Conservation (phyloP, 2,797 vertebrate genomes). For the Pseudochromis fuscus region DNA sequence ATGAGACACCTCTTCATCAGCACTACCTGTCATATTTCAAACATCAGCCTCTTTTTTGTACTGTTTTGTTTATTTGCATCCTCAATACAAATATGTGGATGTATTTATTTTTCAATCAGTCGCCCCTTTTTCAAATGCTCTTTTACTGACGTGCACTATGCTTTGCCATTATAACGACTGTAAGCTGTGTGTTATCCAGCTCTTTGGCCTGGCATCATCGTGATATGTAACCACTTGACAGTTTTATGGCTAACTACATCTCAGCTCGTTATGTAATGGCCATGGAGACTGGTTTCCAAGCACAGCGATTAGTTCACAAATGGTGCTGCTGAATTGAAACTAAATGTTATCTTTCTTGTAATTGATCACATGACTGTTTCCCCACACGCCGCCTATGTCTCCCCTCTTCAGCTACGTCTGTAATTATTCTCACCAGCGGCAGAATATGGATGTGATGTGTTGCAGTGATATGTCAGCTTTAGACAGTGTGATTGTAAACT, state of each 20-base stretch:
- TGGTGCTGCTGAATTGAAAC: slow-evolving; percentile 70
- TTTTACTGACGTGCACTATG: slow-evolving; percentile 31
- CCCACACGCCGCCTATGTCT: slow-evolving; percentile 37
- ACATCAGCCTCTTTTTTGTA: background rate
- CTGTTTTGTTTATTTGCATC: background rate
- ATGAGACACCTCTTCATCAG: background rate
- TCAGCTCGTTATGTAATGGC: slow-evolving; percentile 73
- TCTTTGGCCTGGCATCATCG: slow-evolving; percentile 56
- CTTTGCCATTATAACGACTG: slow-evolving; percentile 48
- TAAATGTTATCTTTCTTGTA: slow-evolving; percentile 74
- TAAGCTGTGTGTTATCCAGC: slow-evolving; percentile 51
- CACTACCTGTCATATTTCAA: background rate
- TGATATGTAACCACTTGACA: slow-evolving; percentile 74
- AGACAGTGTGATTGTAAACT: slow-evolving; percentile 66
- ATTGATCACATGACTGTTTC: slow-evolving; percentile 62
- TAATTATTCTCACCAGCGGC: slow-evolving; percentile 69
- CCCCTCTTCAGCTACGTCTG: slow-evolving; percentile 36
- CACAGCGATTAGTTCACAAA: slow-evolving; percentile 74
- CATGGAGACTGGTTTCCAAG: slow-evolving; percentile 77
- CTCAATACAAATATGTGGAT: background rate
- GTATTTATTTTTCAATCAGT: background rate
- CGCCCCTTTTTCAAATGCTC: background rate
- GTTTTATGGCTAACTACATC: slow-evolving; percentile 76
- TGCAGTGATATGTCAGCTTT: slow-evolving; percentile 73
- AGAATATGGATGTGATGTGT: slow-evolving; percentile 74